phyloP scores from a whole-genome alignment of 2,797 vertebrate species.

The Graptemys geographica region DNA sequence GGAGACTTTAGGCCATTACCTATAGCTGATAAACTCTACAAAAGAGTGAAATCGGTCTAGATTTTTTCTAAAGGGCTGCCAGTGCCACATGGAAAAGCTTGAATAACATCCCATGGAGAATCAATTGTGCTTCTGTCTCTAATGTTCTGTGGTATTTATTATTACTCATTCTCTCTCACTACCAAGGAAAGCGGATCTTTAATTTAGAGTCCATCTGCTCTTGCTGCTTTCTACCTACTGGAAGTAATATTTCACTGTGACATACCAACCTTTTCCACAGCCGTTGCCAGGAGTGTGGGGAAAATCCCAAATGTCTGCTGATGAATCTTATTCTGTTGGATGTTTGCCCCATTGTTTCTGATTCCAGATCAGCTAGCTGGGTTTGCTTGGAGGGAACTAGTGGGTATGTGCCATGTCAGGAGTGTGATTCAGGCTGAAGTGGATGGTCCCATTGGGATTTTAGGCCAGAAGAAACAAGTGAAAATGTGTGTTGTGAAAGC shows the following conservation, averaged over 20 bases:
- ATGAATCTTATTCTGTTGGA: background rate
- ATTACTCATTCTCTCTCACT: background rate
- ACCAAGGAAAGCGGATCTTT: rapidly evolving
- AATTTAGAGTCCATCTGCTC: background rate
- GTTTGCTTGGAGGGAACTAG: background rate
- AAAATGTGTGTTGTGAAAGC: background rate
- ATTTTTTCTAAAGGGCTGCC: background rate
- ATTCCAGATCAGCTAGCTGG: background rate
- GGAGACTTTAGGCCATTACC: background rate
- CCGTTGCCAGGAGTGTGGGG: background rate
- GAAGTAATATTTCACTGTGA: background rate
- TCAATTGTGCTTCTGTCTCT: background rate
- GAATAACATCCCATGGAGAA: background rate
- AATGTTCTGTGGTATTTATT: background rate
- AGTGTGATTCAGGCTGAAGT: background rate
- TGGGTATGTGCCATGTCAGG: background rate
- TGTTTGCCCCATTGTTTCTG: background rate
- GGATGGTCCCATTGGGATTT: background rate
- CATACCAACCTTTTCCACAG: background rate
- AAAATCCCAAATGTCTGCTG: background rate
- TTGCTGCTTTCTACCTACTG: background rate
- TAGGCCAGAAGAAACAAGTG: background rate
- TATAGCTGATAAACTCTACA: background rate
- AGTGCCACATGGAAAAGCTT: background rate
- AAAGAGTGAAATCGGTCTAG: background rate